These are phyloP conservation scores for Perizoma flavofasciatum DNA, from an alignment of 2,888 invertebrate genomes.

Conservation along the genomic window DNA sequence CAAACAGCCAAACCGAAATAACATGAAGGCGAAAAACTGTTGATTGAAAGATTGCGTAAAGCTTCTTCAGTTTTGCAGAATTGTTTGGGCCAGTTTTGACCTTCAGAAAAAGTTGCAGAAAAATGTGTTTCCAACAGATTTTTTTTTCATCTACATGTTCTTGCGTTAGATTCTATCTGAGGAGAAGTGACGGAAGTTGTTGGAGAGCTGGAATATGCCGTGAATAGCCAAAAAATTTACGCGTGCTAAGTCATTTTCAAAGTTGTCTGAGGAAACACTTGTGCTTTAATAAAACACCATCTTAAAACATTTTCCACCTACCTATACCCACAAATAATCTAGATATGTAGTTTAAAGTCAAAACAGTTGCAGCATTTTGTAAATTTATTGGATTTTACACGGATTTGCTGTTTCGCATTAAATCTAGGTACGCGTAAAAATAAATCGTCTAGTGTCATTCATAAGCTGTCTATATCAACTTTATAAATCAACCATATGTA, in stretches of 20 bases:
- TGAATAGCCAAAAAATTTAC: no score
- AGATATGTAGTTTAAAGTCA: constrained; percentile 13
- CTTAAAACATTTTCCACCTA: constrained; percentile 6
- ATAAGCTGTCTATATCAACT: no score
- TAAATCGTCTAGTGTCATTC: constrained; percentile 1
- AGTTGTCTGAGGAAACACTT: constrained; percentile 1
- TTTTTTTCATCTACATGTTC: no score
- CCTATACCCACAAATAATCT: constrained; percentile 15
- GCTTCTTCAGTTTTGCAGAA: constrained; percentile 3
- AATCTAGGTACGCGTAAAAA: neutral
- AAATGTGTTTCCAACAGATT: no score
- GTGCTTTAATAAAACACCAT: constrained; percentile 17
- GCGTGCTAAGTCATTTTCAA: no score
- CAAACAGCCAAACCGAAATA: constrained; percentile 18
- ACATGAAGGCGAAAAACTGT: constrained; percentile 13
- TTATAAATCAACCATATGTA: no score
- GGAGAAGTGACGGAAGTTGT: no score
- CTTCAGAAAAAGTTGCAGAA: neutral
- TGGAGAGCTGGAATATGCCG: no score
- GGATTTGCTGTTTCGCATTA: neutral
- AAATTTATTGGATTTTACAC: constrained; percentile 18
- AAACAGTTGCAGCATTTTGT: constrained; percentile 17
- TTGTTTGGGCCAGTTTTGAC: neutral
- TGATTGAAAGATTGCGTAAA: constrained; percentile 13
- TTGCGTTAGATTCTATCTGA: no score